phyloP scores from a whole-genome alignment of 1,140 invertebrate genomes.

The Listronotus bonariensis region DNA sequence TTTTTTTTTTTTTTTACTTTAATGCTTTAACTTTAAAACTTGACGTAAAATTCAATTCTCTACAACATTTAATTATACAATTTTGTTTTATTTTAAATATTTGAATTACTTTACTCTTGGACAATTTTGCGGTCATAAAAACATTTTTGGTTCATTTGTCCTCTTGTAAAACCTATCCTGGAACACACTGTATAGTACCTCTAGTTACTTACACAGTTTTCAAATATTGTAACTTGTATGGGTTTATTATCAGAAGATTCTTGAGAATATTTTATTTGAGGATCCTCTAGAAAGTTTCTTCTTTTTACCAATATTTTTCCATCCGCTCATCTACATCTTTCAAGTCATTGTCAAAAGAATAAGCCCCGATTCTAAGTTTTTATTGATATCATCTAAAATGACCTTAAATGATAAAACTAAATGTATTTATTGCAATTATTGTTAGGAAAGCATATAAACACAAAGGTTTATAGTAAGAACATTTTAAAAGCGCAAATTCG shows the following conservation, averaged over 20 bases:
- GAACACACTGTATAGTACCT: too few species aligned
- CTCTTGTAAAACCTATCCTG: too few species aligned
- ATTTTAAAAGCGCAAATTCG: too few species aligned
- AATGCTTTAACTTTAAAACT: too few species aligned
- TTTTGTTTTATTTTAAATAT: too few species aligned
- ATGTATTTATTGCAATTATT: background rate
- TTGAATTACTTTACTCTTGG: too few species aligned
- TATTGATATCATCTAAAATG: slow-evolving; percentile 62
- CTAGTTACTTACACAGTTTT: slow-evolving; percentile 68
- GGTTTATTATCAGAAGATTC: slow-evolving; percentile 43
- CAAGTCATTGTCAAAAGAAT: slow-evolving; percentile 52
- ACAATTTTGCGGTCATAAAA: too few species aligned
- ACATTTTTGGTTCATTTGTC: too few species aligned
- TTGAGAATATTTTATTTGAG: slow-evolving; percentile 41
- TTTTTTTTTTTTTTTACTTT: too few species aligned
- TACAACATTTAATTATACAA: too few species aligned
- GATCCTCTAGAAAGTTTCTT: slow-evolving; percentile 56
- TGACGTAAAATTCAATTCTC: too few species aligned
- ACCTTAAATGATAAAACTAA: slow-evolving; percentile 57
- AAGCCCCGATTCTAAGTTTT: slow-evolving; percentile 54
- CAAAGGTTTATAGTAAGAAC: too few species aligned
- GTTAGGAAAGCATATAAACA: background rate
- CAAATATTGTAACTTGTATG: slow-evolving; percentile 62
- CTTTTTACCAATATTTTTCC: slow-evolving; percentile 62
- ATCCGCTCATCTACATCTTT: slow-evolving; percentile 60